These are phyloP conservation scores for Leguminivora glycinivorella DNA, from an alignment of 1,140 invertebrate genomes.

Conservation along the genomic window DNA sequence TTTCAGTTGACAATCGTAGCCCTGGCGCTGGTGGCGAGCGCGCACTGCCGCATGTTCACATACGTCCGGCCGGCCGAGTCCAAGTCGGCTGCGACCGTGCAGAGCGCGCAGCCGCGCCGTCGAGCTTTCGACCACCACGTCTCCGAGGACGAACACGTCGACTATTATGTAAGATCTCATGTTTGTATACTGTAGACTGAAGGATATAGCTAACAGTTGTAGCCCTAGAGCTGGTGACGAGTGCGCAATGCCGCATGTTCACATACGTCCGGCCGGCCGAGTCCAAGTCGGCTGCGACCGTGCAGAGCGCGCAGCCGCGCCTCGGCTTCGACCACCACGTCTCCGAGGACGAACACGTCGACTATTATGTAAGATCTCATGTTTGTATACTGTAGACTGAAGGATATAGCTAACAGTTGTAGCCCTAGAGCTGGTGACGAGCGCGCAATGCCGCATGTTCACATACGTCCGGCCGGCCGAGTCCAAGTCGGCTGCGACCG, in stretches of 20 bases:
- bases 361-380: slow-evolving; percentile 65
- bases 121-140: slow-evolving; percentile 55
- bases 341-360: slow-evolving; percentile 65
- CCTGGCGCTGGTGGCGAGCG: slow-evolving; percentile 46
- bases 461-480: no score
- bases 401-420: no score
- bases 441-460: no score
- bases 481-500: no score
- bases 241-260: no score
- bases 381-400: background rate
- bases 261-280: no score
- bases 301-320: slow-evolving; percentile 48
- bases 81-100: slow-evolving; percentile 41
- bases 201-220: no score
- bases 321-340: slow-evolving; percentile 55
- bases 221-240: no score
- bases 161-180: slow-evolving; percentile 65
- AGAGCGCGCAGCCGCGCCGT: slow-evolving; percentile 48
- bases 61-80: slow-evolving; percentile 44
- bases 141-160: slow-evolving; percentile 65
- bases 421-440: no score
- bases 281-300: no score
- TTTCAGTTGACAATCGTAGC: slow-evolving; percentile 37
- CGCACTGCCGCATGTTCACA: slow-evolving; percentile 49
- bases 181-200: background rate